phyloP scores from a whole-genome alignment of 30 jellyfish, hydroid and myxozoan genomes.

The Mastigias papua region DNA sequence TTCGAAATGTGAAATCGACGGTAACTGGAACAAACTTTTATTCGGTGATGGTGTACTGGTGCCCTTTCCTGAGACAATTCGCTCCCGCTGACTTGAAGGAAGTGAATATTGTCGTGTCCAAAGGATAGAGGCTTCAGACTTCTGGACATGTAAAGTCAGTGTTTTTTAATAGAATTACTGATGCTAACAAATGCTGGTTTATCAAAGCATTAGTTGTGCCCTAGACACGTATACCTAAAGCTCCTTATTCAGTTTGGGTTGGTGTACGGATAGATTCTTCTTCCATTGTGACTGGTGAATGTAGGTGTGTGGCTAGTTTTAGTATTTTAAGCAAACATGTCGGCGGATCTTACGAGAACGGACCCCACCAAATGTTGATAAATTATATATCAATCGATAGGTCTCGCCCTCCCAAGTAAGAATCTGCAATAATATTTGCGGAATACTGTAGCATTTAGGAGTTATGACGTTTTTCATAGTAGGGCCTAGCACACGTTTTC shows the following conservation, averaged over 20 bases:
- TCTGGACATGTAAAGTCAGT: constrained; percentile 49
- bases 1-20: constrained; percentile 31
- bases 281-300: constrained; percentile 39
- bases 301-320: constrained; percentile 49
- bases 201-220: constrained; percentile 54
- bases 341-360: too few species aligned
- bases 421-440: too few species aligned
- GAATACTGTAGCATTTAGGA: too few species aligned
- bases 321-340: constrained; percentile 29
- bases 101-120: constrained; percentile 43
- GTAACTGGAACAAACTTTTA: too few species aligned
- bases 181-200: constrained; percentile 36
- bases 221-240: constrained; percentile 38
- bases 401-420: too few species aligned
- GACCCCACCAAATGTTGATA: too few species aligned
- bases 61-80: constrained; percentile 39
- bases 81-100: constrained; percentile 31
- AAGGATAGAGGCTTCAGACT: constrained; percentile 48
- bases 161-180: constrained; percentile 13
- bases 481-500: too few species aligned
- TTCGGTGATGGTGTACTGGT: constrained; percentile 41
- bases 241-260: constrained; percentile 65
- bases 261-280: constrained; percentile 32
- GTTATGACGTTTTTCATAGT: too few species aligned
- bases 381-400: too few species aligned